These are phyloP conservation scores for Otolemur crassicaudatus DNA, from an alignment of 2,797 vertebrate species.

Conservation along the genomic window DNA sequence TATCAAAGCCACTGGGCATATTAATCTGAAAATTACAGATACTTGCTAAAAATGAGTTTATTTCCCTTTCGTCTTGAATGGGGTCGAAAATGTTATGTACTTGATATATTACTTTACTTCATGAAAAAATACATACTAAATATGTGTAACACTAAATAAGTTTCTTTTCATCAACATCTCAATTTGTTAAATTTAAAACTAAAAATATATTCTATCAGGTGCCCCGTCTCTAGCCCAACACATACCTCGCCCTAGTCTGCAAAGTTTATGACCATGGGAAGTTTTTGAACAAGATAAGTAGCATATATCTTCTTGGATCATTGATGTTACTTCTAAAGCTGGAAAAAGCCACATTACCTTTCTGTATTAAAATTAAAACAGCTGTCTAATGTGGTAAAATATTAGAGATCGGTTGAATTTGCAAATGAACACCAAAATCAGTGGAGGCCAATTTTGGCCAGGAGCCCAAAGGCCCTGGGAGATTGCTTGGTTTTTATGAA, in stretches of 20 bases:
- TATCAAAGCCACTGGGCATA: background rate
- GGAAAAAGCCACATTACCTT: background rate
- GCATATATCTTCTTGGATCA: background rate
- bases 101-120: background rate
- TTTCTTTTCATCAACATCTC: background rate
- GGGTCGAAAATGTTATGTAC: background rate
- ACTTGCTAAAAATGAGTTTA: background rate
- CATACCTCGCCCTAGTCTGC: rapidly evolving
- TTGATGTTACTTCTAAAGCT: background rate
- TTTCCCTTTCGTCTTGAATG: background rate
- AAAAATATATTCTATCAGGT: background rate
- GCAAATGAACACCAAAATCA: background rate
- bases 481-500: background rate
- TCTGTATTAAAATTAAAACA: background rate
- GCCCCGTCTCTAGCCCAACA: rapidly evolving
- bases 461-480: background rate
- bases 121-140: background rate
- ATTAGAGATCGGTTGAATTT: background rate
- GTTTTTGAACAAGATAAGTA: background rate
- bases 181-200: background rate
- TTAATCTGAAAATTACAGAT: background rate
- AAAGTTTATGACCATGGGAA: rapidly evolving
- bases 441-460: background rate
- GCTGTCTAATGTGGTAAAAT: background rate
- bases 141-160: background rate